Evolutionary conservation across 1,140 invertebrate genomes (phyloP), one percentile per base, ranked within the genome.

Genomic region (Bombus breviceps): DNA sequence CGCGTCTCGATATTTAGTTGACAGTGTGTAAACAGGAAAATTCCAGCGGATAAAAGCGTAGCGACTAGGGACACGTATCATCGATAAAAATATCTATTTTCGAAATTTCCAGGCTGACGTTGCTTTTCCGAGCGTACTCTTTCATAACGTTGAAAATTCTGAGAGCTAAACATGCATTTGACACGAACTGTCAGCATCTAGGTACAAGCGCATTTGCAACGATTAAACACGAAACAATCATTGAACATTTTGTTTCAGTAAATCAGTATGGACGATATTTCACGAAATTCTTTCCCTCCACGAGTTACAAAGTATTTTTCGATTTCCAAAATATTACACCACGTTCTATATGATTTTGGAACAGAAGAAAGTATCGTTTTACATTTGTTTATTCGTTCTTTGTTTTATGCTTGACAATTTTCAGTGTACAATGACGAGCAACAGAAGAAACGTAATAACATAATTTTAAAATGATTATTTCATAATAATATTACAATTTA

Each of bases 371-470:
- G n/a, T 5, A n/a, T 4, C 10, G 2, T 4, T 62, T 62, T 13
- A n/a, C 12, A 13, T 13, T 3, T 62, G 3, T n/a, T 12, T 4
- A 9, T 62, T 12, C 28, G 25, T 59, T 59, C 22, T 59, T 25
- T 59, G 22, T 10, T 59, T 59, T 59, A 25, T 59, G 25, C 25
- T 59, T 1, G 57, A 62, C 28, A n/a, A 62, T n/a, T n/a, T n/a
- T n/a, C 0, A 4, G 3, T 4, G 12, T 3, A n/a, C 59, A n/a
- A 4, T n/a, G 10, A 0, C 5, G 28, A 4, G 3, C 28, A 3
- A 62, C 28, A 2, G 10, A 62, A 62, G 3, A 62, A 62, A n/a
- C 12, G 1, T n/a, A 62, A n/a, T 62, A 12, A 47, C 10, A 12
- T 13, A n/a, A 10, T 62, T 53, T 53, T 62, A 22, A 22, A 53